Conservation (phyloP, 2,888 invertebrate species). For the Hyppa rectilinea region DNA sequence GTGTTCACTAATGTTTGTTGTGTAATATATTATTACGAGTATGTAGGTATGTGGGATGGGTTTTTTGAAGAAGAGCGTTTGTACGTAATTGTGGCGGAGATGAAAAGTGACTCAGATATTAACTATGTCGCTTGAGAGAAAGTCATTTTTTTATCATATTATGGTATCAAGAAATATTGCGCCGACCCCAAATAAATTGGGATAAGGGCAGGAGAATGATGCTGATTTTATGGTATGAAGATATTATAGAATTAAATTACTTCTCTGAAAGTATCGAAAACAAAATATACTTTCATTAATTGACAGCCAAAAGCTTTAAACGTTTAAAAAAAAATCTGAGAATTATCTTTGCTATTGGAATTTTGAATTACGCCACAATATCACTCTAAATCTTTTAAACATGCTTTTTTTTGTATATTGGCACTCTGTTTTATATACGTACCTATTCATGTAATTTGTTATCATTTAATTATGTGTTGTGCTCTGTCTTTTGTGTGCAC, state of each 20-base stretch:
- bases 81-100: neutral
- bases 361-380: too few species aligned
- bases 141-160: neutral
- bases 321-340: too few species aligned
- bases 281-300: neutral
- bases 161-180: neutral
- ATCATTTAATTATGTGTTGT: too few species aligned
- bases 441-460: too few species aligned
- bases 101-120: conserved; percentile 15
- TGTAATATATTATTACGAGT: conserved; percentile 40
- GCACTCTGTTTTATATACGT: too few species aligned
- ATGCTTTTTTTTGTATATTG: too few species aligned
- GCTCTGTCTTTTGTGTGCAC: too few species aligned
- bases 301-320: neutral
- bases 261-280: neutral
- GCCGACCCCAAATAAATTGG: too few species aligned
- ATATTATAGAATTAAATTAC: neutral
- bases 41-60: conserved; percentile 12
- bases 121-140: neutral
- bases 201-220: too few species aligned
- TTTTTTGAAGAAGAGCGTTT: conserved; percentile 14
- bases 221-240: too few species aligned
- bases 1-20: conserved; percentile 54
- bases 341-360: too few species aligned
- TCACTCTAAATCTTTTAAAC: too few species aligned